These are phyloP conservation scores for Pocillopora verrucosa DNA, from an alignment of 64 coral and sea anemone genomes.

Conservation along the genomic window DNA sequence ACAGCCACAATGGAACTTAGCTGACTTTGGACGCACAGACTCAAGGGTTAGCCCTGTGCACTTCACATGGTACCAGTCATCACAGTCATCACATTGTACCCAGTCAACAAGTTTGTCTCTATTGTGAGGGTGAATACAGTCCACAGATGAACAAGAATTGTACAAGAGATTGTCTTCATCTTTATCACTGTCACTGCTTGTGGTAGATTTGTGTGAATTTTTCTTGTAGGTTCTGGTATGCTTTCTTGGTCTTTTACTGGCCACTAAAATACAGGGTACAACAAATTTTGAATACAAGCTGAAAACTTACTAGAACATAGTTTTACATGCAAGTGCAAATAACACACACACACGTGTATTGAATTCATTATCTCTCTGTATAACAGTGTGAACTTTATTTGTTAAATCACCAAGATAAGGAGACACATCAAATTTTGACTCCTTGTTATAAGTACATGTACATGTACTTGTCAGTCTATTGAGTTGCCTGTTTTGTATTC, in stretches of 20 bases:
- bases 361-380: no score
- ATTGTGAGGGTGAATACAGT: conserved; percentile 73
- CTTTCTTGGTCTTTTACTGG: conserved; percentile 34
- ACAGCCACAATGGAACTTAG: conserved; percentile 91
- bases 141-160: conserved; percentile 48
- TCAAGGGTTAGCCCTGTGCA: conserved; percentile 77
- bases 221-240: neutral
- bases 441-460: no score
- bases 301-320: neutral
- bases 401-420: no score
- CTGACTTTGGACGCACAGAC: conserved; percentile 39
- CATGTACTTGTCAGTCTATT: no score
- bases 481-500: no score
- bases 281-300: neutral
- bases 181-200: neutral
- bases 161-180: conserved; percentile 8
- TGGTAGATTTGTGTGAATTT: neutral
- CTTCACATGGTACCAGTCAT: conserved; percentile 91
- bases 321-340: no score
- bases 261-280: neutral
- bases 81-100: conserved; percentile 94
- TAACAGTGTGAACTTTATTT: no score
- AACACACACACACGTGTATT: no score
- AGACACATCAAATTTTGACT: no score
- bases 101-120: conserved; percentile 71